These are phyloP conservation scores for Incurvaria masculella DNA, from an alignment of 2,888 invertebrate genomes.

Conservation along the genomic window DNA sequence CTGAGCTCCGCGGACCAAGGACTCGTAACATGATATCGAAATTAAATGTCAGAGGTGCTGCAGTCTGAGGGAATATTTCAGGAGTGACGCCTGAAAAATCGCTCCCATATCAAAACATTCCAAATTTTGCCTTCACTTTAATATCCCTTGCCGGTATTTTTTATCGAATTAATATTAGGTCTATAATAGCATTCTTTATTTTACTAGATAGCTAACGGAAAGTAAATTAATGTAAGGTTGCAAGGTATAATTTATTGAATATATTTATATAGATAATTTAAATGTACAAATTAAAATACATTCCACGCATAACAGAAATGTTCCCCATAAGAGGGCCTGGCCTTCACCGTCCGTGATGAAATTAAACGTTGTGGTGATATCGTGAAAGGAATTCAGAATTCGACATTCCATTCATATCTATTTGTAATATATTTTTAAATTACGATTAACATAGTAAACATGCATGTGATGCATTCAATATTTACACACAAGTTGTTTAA, in stretches of 20 bases:
- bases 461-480: constrained; percentile 54
- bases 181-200: neutral
- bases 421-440: constrained; percentile 28
- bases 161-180: neutral
- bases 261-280: constrained; percentile 2
- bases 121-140: neutral
- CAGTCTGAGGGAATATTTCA: no score
- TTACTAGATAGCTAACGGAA: neutral
- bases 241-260: neutral
- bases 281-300: constrained; percentile 57
- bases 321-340: constrained; percentile 44
- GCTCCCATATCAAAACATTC: no score
- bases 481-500: constrained; percentile 28
- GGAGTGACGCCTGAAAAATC: no score
- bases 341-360: constrained; percentile 47
- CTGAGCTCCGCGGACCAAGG: no score
- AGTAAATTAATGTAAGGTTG: neutral
- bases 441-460: constrained; percentile 9
- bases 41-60: no score
- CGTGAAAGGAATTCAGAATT: constrained; percentile 52
- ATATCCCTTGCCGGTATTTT: neutral
- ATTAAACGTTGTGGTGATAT: constrained; percentile 49
- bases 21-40: no score
- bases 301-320: constrained; percentile 43
- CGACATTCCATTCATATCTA: constrained; percentile 48